Conservation (phyloP, 2,113 vertebrate genomes). For the Actenoides lindsayi region DNA sequence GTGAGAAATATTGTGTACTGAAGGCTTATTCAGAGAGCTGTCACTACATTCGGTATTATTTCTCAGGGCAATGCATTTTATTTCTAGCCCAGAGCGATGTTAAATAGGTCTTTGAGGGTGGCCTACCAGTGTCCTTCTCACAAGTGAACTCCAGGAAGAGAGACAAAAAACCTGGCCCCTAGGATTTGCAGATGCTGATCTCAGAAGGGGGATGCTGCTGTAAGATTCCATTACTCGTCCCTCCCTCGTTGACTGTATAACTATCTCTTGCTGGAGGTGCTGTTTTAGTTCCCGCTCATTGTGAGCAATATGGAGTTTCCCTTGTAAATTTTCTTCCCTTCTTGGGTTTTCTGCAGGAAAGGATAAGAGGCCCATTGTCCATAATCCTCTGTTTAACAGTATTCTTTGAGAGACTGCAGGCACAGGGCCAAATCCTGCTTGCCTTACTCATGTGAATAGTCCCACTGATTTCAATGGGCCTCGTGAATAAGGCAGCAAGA, state of each 20-base stretch:
- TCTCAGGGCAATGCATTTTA: slow-evolving; percentile 2
- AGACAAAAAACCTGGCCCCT: background rate
- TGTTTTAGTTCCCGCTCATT: slow-evolving; percentile 26
- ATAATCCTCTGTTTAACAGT: slow-evolving; percentile 73
- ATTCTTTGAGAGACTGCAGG: slow-evolving; percentile 70
- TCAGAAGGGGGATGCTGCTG: background rate
- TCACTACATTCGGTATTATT: background rate
- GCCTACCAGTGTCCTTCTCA: slow-evolving; percentile 16
- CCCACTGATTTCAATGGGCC: slow-evolving; percentile 43
- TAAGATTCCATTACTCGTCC: background rate
- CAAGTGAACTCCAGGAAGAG: background rate
- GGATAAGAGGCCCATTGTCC: slow-evolving; percentile 59
- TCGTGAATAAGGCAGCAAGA: slow-evolving; percentile 65
- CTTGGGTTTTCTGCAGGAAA: slow-evolving; percentile 59
- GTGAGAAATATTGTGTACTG: background rate
- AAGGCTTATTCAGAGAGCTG: background rate
- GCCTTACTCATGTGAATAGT: slow-evolving; percentile 60
- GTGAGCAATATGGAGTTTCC: slow-evolving; percentile 46
- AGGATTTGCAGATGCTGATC: background rate
- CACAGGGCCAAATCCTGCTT: slow-evolving; percentile 64
- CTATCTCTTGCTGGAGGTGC: slow-evolving; percentile 36
- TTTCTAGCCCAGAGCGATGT: background rate
- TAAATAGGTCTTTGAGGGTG: slow-evolving; percentile 47
- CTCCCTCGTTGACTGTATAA: background rate
- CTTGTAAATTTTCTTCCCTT: slow-evolving; percentile 55